Evolutionary conservation across 2,113 vertebrate genomes (phyloP).

Genomic region (Engraulis encrasicolus): DNA sequence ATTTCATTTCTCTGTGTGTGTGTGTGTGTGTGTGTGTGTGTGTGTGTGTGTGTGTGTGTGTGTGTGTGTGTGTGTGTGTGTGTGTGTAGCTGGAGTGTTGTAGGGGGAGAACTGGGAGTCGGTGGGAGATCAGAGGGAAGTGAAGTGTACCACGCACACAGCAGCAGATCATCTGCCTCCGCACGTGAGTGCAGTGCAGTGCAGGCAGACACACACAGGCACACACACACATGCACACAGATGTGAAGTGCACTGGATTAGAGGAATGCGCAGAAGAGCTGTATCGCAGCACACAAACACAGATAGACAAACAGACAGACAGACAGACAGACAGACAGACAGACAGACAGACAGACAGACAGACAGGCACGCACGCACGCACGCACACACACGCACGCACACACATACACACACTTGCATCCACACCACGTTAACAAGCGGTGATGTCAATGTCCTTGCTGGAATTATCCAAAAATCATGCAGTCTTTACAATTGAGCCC

Average conservation of each 20-base stretch:
- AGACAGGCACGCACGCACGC: too few species aligned
- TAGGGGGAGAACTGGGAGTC: not conserved
- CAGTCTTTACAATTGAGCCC: not conserved
- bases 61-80: too few species aligned
- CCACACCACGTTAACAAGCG: not conserved
- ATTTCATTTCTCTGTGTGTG: too few species aligned
- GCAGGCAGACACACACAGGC: not conserved
- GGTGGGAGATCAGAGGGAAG: slow-evolving; percentile 53
- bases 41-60: too few species aligned
- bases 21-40: too few species aligned
- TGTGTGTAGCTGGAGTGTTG: not conserved
- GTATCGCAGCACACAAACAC: not conserved
- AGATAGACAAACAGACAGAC: too few species aligned
- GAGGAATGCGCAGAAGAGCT: slow-evolving; percentile 50
- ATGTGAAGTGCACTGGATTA: slow-evolving; percentile 70
- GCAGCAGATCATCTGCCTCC: slow-evolving; percentile 63
- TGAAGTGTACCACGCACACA: slow-evolving; percentile 54
- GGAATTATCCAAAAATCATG: not conserved
- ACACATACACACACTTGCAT: too few species aligned
- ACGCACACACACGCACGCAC: too few species aligned
- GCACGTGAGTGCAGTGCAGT: slow-evolving; percentile 58
- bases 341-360: too few species aligned
- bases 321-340: too few species aligned
- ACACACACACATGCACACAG: slow-evolving; percentile 46
- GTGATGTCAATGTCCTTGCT: not conserved